Base-by-base conservation (phyloP, 2,797 vertebrate species). In the Apogon talboti region DNA sequence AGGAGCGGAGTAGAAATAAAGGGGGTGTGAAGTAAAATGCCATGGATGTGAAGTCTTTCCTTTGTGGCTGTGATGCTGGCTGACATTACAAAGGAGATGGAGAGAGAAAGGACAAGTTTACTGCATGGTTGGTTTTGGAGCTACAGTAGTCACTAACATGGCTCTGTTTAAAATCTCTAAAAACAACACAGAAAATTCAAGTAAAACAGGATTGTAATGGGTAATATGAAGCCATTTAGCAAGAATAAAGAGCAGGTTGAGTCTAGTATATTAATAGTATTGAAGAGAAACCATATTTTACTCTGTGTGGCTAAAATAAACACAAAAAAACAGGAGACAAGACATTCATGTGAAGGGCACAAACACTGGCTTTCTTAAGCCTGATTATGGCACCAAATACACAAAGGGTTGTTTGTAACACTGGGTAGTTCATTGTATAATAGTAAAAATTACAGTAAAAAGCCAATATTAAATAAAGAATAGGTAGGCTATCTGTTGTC, bases 161-260 rank as follows among this genome's bases (percentile, higher is more conserved):
- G 71, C 60, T 85, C 63, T 58, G 41, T 44, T 58, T 54, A 76
- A 71, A 38, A 54, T 11, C 35, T 45, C 37, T 60, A 76, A 28
- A 71, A 71, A 68, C 13, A 53, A 71, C 2, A 77, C 84, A 79
- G 19, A 79, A 66, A 87, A 79, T 92, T 94, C 92, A 93, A 93
- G 90, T 93, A 90, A 86, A 90, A 89, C 87, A 91, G 92, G 91
- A 91, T 73, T 43, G 49, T 64, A 69, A 45, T 30, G 61, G 66
- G 65, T 67, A 73, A 69, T 42, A 56, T 72, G 42, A 66, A 37
- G 66, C 61, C 42, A 46, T 60, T 66, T 12, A 45, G 48, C 16
- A 42, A 18, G 43, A 46, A 57, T 10, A 21, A 15, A 47, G 64
- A 61, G 47, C 19, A 38, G 37, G 19, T 49, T 1, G 51, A 50